These are phyloP conservation scores for Homarus gammarus DNA, from an alignment of 2,888 invertebrate genomes.

Conservation along the genomic window DNA sequence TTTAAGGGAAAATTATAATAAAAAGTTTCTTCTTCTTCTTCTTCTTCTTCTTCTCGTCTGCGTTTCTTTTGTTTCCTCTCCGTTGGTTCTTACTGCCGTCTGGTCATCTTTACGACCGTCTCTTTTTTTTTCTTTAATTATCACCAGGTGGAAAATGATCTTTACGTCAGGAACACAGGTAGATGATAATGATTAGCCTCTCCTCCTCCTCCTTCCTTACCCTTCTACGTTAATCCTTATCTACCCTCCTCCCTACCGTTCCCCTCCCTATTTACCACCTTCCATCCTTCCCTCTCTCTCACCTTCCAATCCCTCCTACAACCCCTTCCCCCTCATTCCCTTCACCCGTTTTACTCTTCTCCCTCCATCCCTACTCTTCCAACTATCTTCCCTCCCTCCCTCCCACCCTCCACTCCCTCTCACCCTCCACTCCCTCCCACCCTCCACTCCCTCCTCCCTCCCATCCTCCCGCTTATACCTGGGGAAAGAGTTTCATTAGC, in stretches of 20 bases:
- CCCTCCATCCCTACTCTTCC: too few species aligned
- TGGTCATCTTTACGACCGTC: conserved; percentile 34
- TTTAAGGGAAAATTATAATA: neutral
- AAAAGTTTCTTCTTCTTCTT: neutral
- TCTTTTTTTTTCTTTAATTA: conserved; percentile 9
- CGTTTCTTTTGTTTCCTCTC: neutral
- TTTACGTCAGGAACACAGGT: conserved; percentile 27
- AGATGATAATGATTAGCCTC: neutral
- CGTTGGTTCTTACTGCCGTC: conserved; percentile 3
- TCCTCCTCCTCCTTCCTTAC: neutral
- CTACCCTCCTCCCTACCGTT: too few species aligned
- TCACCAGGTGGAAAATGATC: conserved; percentile 38
- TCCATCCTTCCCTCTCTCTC: too few species aligned
- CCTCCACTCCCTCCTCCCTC: neutral
- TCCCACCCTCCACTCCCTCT: too few species aligned
- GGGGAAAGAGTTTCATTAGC: neutral
- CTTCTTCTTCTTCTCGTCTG: neutral
- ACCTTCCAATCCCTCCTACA: too few species aligned
- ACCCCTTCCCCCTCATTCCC: too few species aligned
- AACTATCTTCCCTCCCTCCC: too few species aligned
- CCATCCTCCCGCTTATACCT: neutral
- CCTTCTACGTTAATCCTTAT: too few species aligned
- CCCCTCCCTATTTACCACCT: too few species aligned
- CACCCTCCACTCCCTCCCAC: too few species aligned
- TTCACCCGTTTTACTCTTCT: too few species aligned